A percentile compares a stretch with the other conserved stretches of the same genome.
Evolutionary conservation across 1,140 invertebrate genomes (phyloP).

Genomic region (Amyelois transitella): DNA sequence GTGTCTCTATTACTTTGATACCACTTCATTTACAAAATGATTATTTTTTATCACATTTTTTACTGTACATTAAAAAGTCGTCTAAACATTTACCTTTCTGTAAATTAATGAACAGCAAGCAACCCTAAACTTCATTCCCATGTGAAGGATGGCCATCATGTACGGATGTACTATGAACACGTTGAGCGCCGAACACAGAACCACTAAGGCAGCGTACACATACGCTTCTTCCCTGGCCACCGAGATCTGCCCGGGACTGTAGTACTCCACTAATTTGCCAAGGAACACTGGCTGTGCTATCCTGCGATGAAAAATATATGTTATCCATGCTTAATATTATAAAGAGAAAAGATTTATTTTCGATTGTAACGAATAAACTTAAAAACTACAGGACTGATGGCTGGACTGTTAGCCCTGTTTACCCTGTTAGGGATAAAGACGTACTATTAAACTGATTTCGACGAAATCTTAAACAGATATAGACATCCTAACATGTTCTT

Average conservation of each 20-base stretch:
- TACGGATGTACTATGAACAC: conserved; percentile 85
- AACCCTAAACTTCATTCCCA: conserved; percentile 87
- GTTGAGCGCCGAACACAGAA: conserved; percentile 81
- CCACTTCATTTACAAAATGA: too few relatives aligned
- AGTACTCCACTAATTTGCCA: conserved; percentile 82
- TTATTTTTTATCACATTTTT: not conserved
- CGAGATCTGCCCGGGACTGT: conserved; percentile 67
- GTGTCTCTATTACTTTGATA: too few relatives aligned
- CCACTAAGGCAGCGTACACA: conserved; percentile 80
- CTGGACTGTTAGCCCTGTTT: too few relatives aligned
- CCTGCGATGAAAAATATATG: conserved; percentile 65
- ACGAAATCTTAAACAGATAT: too few relatives aligned
- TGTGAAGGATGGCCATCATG: conserved; percentile 82
- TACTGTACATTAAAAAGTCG: not conserved
- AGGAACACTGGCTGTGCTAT: conserved; percentile 83
- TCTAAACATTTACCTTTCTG: conserved; percentile 79
- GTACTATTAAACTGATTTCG: too few relatives aligned
- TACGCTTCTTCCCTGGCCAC: conserved; percentile 77
- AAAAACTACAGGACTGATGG: too few relatives aligned
- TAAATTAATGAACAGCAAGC: conserved; percentile 88
- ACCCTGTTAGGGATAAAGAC: too few relatives aligned
- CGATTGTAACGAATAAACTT: too few relatives aligned
- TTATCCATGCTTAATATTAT: too few relatives aligned
- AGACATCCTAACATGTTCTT: too few relatives aligned
- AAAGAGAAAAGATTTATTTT: too few relatives aligned